Conservation (phyloP, 2,113 vertebrate genomes). For the Barnardius zonarius region DNA sequence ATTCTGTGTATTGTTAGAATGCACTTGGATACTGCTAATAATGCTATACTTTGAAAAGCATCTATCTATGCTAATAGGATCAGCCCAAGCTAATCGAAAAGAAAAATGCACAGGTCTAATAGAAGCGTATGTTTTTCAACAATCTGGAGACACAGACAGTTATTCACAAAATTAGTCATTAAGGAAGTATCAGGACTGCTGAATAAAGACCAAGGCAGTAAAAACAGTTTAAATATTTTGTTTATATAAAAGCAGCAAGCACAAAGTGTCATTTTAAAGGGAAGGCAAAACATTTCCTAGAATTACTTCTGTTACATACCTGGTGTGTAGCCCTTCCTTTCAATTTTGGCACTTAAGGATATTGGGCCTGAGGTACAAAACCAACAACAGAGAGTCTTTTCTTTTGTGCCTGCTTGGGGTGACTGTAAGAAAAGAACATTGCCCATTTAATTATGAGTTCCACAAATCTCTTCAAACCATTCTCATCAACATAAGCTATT, state of each 20-base stretch:
- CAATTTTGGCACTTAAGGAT: constrained; percentile 99
- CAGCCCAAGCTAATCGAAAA: not conserved
- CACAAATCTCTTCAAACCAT: not conserved
- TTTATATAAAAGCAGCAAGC: not conserved
- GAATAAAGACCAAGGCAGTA: not conserved
- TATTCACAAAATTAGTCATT: not conserved
- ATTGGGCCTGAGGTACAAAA: constrained; percentile 99
- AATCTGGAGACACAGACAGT: not conserved
- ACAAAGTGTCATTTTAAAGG: not conserved
- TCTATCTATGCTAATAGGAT: not conserved
- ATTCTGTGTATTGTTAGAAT: not conserved
- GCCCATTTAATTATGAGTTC: not conserved
- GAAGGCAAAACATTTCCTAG: not conserved
- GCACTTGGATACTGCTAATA: fast-evolving
- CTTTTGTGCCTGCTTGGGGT: constrained; percentile 99
- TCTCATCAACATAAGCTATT: not conserved
- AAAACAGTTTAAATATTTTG: fast-evolving
- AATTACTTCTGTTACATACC: constrained; percentile 74
- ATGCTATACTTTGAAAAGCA: not conserved
- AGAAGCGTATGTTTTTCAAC: not conserved
- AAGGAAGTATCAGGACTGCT: not conserved
- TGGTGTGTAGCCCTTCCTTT: constrained; percentile 99
- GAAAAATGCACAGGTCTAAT: not conserved
- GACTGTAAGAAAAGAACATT: constrained; percentile 79
- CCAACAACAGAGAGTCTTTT: constrained; percentile 99